phyloP scores from a whole-genome alignment of 2,797 vertebrate species.

The Nothura maculosa region DNA sequence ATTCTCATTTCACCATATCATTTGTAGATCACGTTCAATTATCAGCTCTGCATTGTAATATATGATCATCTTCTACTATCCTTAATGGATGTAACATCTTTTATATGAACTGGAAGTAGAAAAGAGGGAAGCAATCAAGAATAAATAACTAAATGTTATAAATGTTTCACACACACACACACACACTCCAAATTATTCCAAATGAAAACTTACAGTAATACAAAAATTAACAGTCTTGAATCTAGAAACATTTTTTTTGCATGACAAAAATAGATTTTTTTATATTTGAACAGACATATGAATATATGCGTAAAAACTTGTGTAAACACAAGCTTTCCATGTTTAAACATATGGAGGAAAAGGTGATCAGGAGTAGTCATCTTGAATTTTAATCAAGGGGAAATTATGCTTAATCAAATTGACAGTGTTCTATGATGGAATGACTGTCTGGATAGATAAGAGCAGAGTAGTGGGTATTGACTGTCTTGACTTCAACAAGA shows the following conservation, averaged over 20 bases:
- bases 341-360: too few relatives aligned
- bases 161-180: background rate
- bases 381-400: too few relatives aligned
- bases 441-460: too few relatives aligned
- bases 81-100: background rate
- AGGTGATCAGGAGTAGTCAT: too few relatives aligned
- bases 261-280: constrained; percentile 2
- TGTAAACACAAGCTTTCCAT: background rate
- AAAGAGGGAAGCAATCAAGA: background rate
- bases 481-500: too few relatives aligned
- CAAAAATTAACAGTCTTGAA: constrained; percentile 38
- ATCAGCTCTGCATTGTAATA: background rate
- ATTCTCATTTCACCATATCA: background rate
- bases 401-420: too few relatives aligned
- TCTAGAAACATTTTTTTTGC: constrained; percentile 5
- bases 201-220: constrained; percentile 35
- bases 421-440: too few relatives aligned
- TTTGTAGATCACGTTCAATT: background rate
- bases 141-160: background rate
- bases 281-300: background rate
- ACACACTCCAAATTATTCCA: constrained; percentile 24
- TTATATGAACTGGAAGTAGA: background rate
- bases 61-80: background rate
- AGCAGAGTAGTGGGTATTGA: too few relatives aligned
- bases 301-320: constrained; percentile 17